Conservation (phyloP, 1,140 invertebrate genomes). For the Sesamia nonagrioides region DNA sequence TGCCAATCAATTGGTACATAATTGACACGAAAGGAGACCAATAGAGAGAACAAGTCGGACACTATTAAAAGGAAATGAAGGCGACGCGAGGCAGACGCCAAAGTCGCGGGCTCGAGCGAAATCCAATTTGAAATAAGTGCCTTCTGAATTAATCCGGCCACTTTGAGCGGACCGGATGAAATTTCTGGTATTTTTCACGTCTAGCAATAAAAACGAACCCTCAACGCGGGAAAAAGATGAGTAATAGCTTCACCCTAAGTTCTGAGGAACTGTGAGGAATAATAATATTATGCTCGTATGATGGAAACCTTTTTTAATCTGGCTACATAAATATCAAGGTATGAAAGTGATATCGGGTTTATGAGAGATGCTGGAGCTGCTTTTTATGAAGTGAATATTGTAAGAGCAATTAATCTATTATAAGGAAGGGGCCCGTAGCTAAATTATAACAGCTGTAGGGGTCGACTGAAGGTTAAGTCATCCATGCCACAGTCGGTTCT, state of each 20-base stretch:
- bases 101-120: slow-evolving; percentile 72
- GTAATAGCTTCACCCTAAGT: slow-evolving; percentile 77
- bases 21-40: slow-evolving; percentile 58
- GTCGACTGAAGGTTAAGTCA: too few relatives aligned
- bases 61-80: slow-evolving; percentile 79
- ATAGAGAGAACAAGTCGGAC: slow-evolving; percentile 68
- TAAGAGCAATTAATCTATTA: neutral
- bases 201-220: slow-evolving; percentile 83
- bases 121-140: slow-evolving; percentile 87
- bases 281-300: slow-evolving; percentile 81
- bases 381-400: slow-evolving; percentile 14
- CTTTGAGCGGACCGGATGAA: slow-evolving; percentile 83
- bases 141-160: slow-evolving; percentile 85
- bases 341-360: slow-evolving; percentile 46
- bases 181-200: slow-evolving; percentile 86
- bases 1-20: slow-evolving; percentile 50
- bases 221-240: slow-evolving; percentile 80
- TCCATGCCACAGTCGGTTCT: too few relatives aligned
- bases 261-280: slow-evolving; percentile 78
- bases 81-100: slow-evolving; percentile 58
- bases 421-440: too few relatives aligned
- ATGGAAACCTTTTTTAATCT: slow-evolving; percentile 75
- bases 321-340: slow-evolving; percentile 50
- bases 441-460: too few relatives aligned
- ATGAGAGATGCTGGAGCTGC: slow-evolving; percentile 32